These are phyloP conservation scores for Drosophila teissieri DNA, from an alignment of 1,140 invertebrate species.

Conservation along the genomic window DNA sequence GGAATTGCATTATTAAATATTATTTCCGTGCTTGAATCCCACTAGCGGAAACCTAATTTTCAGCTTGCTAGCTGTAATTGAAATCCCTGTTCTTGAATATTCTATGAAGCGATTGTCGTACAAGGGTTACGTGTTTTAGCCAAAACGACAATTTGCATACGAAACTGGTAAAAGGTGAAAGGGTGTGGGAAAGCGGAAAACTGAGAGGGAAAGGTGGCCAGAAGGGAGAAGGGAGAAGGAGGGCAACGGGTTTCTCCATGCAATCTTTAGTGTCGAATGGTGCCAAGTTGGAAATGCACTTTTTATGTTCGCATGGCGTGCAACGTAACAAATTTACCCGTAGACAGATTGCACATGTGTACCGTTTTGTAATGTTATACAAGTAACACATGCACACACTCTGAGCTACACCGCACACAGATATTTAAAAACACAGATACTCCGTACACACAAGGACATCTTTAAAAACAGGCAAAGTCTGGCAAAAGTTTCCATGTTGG, in stretches of 20 bases:
- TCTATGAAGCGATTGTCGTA: constrained; percentile 21
- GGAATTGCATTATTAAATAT: background rate
- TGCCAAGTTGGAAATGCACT: constrained; percentile 68
- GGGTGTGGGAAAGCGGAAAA: background rate
- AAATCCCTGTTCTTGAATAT: constrained; percentile 32
- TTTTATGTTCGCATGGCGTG: constrained; percentile 62
- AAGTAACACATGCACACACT: constrained; percentile 17
- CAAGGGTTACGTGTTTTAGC: constrained; percentile 50
- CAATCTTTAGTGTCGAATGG: constrained; percentile 52
- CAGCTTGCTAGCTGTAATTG: constrained; percentile 4
- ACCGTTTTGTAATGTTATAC: constrained; percentile 62
- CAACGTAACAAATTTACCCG: constrained; percentile 59
- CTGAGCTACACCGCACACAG: constrained; percentile 5
- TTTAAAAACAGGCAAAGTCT: constrained; percentile 24
- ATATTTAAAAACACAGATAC: constrained; percentile 13
- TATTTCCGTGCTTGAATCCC: background rate
- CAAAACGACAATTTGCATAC: constrained; percentile 60
- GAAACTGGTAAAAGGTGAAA: constrained; percentile 8
- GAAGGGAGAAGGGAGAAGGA: constrained; percentile 8
- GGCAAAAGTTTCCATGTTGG: constrained; percentile 49
- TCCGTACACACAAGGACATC: constrained; percentile 17
- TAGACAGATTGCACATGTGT: constrained; percentile 66
- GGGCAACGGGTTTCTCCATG: constrained; percentile 19
- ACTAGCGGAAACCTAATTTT: background rate
- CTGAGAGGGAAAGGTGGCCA: background rate